These are phyloP conservation scores for Hymenochirus boettgeri DNA, from an alignment of 2,113 vertebrate species.

Conservation along the genomic window DNA sequence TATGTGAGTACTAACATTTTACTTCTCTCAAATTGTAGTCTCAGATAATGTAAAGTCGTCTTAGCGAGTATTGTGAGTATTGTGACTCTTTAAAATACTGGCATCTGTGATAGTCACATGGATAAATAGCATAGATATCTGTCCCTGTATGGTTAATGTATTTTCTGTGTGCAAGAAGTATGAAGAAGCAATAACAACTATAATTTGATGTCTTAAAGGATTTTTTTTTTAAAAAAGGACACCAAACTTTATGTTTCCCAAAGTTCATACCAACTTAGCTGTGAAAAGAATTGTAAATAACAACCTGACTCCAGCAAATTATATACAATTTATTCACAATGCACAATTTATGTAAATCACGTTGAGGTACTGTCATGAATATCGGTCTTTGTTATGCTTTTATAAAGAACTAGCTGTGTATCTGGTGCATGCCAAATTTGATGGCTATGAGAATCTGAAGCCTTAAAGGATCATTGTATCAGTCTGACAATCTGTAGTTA, in stretches of 20 bases:
- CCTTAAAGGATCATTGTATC: slow-evolving; percentile 28
- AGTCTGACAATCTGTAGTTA: not conserved
- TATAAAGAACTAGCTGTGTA: slow-evolving; percentile 6
- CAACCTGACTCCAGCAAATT: slow-evolving; percentile 29
- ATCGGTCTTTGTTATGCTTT: slow-evolving; percentile 16
- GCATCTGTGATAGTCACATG: no score
- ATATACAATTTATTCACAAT: slow-evolving; percentile 38
- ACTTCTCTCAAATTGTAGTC: no score
- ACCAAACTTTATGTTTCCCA: slow-evolving; percentile 6
- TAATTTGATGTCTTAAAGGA: not conserved
- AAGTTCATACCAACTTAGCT: slow-evolving; percentile 19
- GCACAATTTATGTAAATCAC: slow-evolving; percentile 30
- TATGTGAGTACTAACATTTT: no score
- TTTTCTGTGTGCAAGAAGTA: not conserved
- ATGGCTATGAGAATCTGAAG: slow-evolving; percentile 14
- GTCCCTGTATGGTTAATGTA: not conserved
- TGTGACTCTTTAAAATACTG: no score
- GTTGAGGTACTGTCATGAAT: slow-evolving; percentile 34
- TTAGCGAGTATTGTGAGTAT: no score
- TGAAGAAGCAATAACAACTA: not conserved
- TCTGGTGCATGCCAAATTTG: slow-evolving; percentile 13
- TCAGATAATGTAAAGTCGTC: no score
- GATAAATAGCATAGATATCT: no score
- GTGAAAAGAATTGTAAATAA: slow-evolving; percentile 28
- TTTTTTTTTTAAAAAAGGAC: not conserved